These are phyloP conservation scores for Chaetogeoica ovagalla DNA, from an alignment of 2,888 invertebrate species.

Conservation along the genomic window DNA sequence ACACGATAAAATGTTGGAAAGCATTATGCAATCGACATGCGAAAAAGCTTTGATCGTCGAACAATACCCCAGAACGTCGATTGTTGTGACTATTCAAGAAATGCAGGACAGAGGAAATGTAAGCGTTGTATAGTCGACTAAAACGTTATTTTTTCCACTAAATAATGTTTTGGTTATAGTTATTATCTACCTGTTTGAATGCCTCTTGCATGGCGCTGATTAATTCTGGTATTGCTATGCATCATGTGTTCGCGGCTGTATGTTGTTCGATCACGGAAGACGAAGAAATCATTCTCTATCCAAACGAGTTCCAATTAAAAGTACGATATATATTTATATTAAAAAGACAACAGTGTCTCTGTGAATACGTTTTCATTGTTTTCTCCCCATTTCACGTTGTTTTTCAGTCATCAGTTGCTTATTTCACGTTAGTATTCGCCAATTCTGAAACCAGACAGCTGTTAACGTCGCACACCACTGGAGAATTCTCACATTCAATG, in stretches of 20 bases:
- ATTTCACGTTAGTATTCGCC: conserved; percentile 77
- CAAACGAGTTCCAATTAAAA: conserved; percentile 22
- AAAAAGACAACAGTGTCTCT: too few species aligned
- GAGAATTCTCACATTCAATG: conserved; percentile 31
- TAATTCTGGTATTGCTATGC: conserved; percentile 82
- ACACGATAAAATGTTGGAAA: conserved; percentile 73
- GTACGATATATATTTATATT: neutral
- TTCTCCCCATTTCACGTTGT: neutral
- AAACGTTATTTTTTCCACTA: neutral
- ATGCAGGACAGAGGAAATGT: conserved; percentile 82
- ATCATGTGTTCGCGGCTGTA: conserved; percentile 78
- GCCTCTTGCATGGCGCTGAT: conserved; percentile 80
- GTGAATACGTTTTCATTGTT: neutral
- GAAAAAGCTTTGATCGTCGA: conserved; percentile 72
- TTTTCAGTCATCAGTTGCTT: conserved; percentile 65
- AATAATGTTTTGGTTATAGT: conserved; percentile 60
- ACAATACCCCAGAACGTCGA: conserved; percentile 78
- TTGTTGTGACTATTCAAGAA: conserved; percentile 82
- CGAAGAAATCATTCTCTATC: conserved; percentile 44
- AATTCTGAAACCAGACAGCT: conserved; percentile 59
- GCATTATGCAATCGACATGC: conserved; percentile 74
- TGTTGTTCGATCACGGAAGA: conserved; percentile 62
- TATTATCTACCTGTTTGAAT: conserved; percentile 80
- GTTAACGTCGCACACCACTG: conserved; percentile 34
- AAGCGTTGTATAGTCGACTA: conserved; percentile 57